Base-by-base conservation (phyloP, 2,888 invertebrate species). In the Oligia latruncula region DNA sequence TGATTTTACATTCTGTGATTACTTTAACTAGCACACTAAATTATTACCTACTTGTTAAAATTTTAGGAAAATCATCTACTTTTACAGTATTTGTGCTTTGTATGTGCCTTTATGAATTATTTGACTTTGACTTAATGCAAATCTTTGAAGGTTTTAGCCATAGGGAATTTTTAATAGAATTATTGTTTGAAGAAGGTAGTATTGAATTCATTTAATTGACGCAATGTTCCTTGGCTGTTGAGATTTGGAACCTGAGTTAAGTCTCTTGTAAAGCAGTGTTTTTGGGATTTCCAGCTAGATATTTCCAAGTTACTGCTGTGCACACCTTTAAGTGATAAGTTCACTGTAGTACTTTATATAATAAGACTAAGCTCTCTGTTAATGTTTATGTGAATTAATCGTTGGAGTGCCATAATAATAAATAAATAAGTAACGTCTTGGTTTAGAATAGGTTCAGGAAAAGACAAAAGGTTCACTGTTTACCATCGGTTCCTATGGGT, bases 131-230 rank as follows among this genome's bases (percentile, higher is more conserved):
- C 46, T 46, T 46, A 11, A 2, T 46, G 11, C 17, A 65, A 75
- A 64, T 76, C 23, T n/a, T 15, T 75, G 8, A 64, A 15, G 40
- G 29, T 49, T 11, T n/a, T 43, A 23, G 20, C 29, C 8, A 52
- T 4, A 60, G 66, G 35, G 46, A 60, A 67, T 66, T 29, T 23
- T 17, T 68, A 62, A 62, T 17, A 46, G 29, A 64, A 29, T 55
- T 40, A 67, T 82, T 74, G 75, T 67, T 82, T 81, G 15, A 74
- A 60, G 49, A 60, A 60, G 15, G 29, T 66, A 58, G 11, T 60
- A 55, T n/a, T 66, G 29, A 52, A 20, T 67, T 35, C n/a, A 82
- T 62, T 55, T 13, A 82, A 75, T 46, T n/a, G n/a, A 52, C 52
- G 0, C 5, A 20, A 13, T 60, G 20, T 40, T 29, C 17, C 4